Conservation (phyloP, 2,888 invertebrate genomes). For the Scaptomyza caliginosa region DNA sequence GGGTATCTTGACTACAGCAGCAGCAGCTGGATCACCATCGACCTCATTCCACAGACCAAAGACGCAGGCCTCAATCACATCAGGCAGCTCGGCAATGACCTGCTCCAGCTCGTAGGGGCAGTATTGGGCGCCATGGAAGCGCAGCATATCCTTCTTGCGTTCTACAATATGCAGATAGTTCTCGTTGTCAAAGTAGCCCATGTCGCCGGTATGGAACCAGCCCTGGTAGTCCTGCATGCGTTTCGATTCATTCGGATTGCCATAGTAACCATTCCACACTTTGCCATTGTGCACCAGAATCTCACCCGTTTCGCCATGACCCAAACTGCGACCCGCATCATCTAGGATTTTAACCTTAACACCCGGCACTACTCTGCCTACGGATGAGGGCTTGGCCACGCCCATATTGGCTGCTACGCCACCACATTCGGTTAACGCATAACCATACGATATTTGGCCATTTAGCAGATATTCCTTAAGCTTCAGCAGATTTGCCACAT, state of each 20-base stretch:
- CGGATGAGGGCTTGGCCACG: constrained; percentile 68
- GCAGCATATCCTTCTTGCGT: constrained; percentile 78
- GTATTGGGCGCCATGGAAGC: constrained; percentile 79
- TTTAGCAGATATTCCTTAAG: constrained; percentile 69
- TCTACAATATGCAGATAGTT: constrained; percentile 79
- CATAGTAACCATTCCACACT: constrained; percentile 81
- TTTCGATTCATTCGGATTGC: constrained; percentile 77
- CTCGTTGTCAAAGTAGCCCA: constrained; percentile 82
- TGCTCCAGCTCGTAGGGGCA: constrained; percentile 81
- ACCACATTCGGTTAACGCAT: constrained; percentile 80
- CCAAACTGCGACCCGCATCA: constrained; percentile 73
- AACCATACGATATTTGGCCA: constrained; percentile 74
- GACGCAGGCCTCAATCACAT: constrained; percentile 78
- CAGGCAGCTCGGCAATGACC: constrained; percentile 76
- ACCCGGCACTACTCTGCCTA: constrained; percentile 74
- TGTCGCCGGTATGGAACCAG: constrained; percentile 83
- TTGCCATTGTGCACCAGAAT: constrained; percentile 73
- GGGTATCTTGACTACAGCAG: constrained; percentile 71
- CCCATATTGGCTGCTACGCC: constrained; percentile 76
- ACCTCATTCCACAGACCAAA: constrained; percentile 80
- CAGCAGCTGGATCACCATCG: constrained; percentile 81
- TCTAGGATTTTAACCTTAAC: constrained; percentile 78
- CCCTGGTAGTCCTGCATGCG: constrained; percentile 79
- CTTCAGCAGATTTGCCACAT: constrained; percentile 70
- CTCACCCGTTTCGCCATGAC: constrained; percentile 79